Evolutionary conservation across 1,140 invertebrate genomes (phyloP).

Genomic region (Camponotus floridanus): DNA sequence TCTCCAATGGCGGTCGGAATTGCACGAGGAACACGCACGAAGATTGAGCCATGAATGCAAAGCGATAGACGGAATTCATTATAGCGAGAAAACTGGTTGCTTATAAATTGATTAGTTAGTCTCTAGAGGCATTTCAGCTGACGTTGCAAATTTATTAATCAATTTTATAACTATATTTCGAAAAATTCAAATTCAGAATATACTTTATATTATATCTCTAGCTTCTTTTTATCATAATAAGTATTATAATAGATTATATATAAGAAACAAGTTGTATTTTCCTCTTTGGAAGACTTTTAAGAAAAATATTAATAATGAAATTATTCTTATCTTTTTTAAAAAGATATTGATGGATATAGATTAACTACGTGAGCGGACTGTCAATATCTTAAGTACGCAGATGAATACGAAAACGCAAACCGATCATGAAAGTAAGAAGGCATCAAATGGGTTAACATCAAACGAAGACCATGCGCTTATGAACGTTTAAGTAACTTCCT

Average conservation of each 20-base stretch:
- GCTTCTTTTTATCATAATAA: too few relatives aligned
- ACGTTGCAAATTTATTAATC: not conserved
- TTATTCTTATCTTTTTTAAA: not conserved
- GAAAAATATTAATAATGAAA: not conserved
- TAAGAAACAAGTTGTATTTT: conserved; percentile 2
- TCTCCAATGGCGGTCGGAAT: conserved; percentile 35
- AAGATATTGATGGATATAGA: not conserved
- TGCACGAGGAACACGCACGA: conserved; percentile 46
- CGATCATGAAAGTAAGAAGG: conserved; percentile 26
- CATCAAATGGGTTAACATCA: conserved; percentile 63
- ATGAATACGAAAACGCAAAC: conserved; percentile 37
- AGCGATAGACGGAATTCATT: conserved; percentile 56
- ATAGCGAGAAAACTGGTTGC: conserved; percentile 53
- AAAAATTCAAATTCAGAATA: not conserved
- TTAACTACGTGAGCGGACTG: not conserved
- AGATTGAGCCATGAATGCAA: conserved; percentile 59
- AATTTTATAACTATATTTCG: not conserved
- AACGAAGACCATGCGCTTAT: conserved; percentile 71
- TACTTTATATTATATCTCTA: not conserved
- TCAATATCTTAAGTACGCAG: not conserved
- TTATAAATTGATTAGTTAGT: conserved; percentile 60
- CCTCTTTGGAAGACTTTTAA: not conserved
- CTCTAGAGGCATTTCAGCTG: conserved; percentile 9
- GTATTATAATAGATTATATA: not conserved
- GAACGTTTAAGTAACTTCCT: conserved; percentile 79